These are phyloP conservation scores for Xenotilapia flavipinnis DNA, from an alignment of 2,113 vertebrate genomes.

Conservation along the genomic window DNA sequence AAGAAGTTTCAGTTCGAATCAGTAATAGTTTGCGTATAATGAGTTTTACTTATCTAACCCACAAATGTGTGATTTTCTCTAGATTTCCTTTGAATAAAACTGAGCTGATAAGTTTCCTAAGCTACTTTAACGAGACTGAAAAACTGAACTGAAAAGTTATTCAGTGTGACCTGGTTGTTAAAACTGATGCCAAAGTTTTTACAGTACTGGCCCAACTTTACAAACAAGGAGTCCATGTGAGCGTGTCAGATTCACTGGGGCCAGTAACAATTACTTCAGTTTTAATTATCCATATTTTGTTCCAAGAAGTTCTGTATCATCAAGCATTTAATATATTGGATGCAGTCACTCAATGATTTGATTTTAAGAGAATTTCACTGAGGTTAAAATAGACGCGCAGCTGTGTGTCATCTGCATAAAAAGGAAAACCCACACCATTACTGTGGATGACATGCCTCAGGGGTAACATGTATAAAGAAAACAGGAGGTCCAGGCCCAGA, in stretches of 20 bases:
- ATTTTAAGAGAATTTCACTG: background rate
- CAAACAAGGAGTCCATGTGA: background rate
- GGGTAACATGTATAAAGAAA: background rate
- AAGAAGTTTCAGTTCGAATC: background rate
- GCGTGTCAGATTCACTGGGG: fast-evolving
- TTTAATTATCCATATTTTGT: background rate
- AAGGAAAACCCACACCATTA: background rate
- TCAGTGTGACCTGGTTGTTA: background rate
- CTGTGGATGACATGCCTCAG: background rate
- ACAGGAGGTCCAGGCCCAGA: background rate
- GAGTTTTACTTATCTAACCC: fast-evolving
- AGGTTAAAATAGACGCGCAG: background rate
- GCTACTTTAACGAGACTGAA: fast-evolving
- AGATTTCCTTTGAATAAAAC: background rate
- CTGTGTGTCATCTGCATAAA: background rate
- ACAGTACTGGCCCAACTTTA: background rate
- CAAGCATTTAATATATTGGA: background rate
- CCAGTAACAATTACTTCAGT: background rate
- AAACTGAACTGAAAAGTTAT: background rate
- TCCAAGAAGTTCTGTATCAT: background rate
- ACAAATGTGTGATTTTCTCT: fast-evolving
- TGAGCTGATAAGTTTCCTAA: background rate
- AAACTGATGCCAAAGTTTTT: background rate
- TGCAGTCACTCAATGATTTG: background rate
- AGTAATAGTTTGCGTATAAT: background rate